A percentile compares a stretch with the other conserved stretches of the same genome.
These are phyloP conservation scores for Drosophila histrio DNA, from an alignment of 2,888 invertebrate species.

Conservation along the genomic window DNA sequence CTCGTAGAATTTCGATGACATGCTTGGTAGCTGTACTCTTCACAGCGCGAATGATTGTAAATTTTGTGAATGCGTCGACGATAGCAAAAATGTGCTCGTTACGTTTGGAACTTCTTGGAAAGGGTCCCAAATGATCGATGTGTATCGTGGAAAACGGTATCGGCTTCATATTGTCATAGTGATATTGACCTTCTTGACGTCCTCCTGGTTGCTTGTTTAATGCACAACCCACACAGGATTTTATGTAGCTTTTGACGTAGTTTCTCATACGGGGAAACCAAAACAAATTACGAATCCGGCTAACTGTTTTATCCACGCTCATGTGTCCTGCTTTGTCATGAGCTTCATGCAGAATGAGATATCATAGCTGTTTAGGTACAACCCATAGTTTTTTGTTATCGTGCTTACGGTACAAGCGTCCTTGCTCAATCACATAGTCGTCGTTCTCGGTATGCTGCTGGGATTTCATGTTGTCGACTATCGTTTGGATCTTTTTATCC, in stretches of 20 bases:
- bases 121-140: slow-evolving; percentile 12
- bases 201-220: slow-evolving; percentile 8
- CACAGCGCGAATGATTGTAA: not conserved
- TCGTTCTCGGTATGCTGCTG: not conserved
- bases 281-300: not conserved
- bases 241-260: slow-evolving; percentile 1
- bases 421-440: slow-evolving; percentile 17
- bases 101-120: not conserved
- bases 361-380: slow-evolving; percentile 12
- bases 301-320: not conserved
- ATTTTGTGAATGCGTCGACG: slow-evolving; percentile 4
- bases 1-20: no score
- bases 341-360: slow-evolving; percentile 2
- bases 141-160: slow-evolving; percentile 8
- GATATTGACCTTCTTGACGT: slow-evolving; percentile 1
- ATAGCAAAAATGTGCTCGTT: slow-evolving; percentile 1
- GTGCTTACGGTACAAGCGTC: slow-evolving; percentile 6
- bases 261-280: slow-evolving; percentile 16
- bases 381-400: slow-evolving; percentile 3
- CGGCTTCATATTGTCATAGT: not conserved
- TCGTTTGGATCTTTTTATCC: slow-evolving; percentile 10
- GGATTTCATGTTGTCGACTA: not conserved
- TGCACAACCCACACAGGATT: slow-evolving; percentile 5
- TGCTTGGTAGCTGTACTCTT: not conserved
- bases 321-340: slow-evolving; percentile 8